Percentiles rank a stretch among this genome's conserved stretches.
These are phyloP conservation scores for Lissocephala sabroskyi DNA, from an alignment of 2,888 invertebrate genomes.

Conservation along the genomic window DNA sequence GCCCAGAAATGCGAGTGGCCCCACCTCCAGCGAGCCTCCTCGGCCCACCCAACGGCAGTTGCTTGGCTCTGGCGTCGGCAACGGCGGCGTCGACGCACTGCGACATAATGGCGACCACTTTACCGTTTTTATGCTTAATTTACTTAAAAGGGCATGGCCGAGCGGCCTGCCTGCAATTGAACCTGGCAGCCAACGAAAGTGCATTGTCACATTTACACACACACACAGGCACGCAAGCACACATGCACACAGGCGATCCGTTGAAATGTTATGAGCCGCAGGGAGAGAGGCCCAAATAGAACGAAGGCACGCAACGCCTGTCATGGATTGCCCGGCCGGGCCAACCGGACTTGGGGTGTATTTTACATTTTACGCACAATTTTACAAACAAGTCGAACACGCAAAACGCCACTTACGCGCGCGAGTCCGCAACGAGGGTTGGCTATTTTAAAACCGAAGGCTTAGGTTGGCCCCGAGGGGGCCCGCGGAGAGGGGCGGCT, in stretches of 20 bases:
- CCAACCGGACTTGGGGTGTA: conserved; percentile 28
- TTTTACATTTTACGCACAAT: conserved; percentile 69
- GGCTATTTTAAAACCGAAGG: conserved; percentile 26
- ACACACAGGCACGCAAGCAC: conserved; percentile 10
- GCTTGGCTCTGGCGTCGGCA: conserved; percentile 1
- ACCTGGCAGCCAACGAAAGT: conserved; percentile 12
- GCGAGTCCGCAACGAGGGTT: background rate
- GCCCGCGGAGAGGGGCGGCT: no score
- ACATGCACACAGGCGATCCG: conserved; percentile 20
- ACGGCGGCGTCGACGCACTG: conserved; percentile 36
- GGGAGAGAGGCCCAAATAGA: conserved; percentile 2
- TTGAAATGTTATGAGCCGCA: conserved; percentile 33
- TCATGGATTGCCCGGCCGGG: background rate
- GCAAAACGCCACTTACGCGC: conserved; percentile 56
- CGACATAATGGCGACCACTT: conserved; percentile 69
- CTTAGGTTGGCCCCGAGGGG: background rate
- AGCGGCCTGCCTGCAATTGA: conserved; percentile 17
- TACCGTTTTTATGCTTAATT: conserved; percentile 68
- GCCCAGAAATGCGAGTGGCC: conserved; percentile 29
- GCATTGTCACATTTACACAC: conserved; percentile 20
- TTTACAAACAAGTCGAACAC: conserved; percentile 51
- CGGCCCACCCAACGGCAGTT: conserved; percentile 2
- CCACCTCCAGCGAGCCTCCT: conserved; percentile 14
- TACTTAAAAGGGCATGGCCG: conserved; percentile 60
- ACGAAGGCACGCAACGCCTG: background rate